Conservation (phyloP, 2,888 invertebrate genomes). For the Tetramorium bicarinatum region DNA sequence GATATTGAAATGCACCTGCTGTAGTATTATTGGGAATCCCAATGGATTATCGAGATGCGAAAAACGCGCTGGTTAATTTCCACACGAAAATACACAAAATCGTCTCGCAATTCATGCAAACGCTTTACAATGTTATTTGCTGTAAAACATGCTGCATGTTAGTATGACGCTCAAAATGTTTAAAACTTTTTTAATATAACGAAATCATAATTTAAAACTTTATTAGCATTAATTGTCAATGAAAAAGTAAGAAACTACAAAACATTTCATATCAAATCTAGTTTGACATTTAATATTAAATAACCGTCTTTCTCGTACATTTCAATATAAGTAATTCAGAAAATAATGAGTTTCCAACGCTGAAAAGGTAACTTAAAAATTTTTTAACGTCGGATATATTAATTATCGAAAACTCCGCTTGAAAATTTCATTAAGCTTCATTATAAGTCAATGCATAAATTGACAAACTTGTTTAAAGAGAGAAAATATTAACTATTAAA, state of each 20-base stretch:
- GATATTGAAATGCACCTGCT: conserved; percentile 42
- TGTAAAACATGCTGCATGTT: background rate
- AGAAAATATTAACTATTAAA: background rate
- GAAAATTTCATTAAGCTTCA: background rate
- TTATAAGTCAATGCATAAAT: background rate
- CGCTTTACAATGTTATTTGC: background rate
- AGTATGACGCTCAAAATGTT: background rate
- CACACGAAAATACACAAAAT: conserved; percentile 19
- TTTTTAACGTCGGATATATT: background rate
- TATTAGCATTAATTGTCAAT: background rate
- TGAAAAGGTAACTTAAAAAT: background rate
- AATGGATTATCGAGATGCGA: conserved; percentile 31
- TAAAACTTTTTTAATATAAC: background rate
- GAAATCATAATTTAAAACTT: background rate
- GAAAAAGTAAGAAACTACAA: background rate
- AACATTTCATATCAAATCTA: background rate
- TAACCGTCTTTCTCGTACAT: background rate
- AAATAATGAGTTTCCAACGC: background rate
- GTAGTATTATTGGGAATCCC: conserved; percentile 40
- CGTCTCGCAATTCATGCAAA: background rate
- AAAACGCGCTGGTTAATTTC: conserved; percentile 35
- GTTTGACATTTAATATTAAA: conserved; percentile 11
- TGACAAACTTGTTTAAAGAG: background rate
- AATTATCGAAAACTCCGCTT: background rate
- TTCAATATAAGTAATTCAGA: background rate